Base-by-base conservation (phyloP, 2,888 invertebrate genomes). In the Diloba caeruleocephala region DNA sequence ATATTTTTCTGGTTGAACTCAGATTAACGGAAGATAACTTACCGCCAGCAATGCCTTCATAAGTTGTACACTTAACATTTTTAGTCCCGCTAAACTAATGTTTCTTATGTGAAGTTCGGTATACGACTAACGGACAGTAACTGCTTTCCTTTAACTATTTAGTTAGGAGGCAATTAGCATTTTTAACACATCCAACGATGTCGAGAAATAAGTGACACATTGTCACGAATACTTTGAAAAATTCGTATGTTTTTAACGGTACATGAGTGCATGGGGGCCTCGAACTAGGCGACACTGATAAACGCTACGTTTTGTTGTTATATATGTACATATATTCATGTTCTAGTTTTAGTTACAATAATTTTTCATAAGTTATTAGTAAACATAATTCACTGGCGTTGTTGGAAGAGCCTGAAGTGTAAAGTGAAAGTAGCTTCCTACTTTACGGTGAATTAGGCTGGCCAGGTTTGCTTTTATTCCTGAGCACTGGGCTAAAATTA, bases 151-250 rank as follows among this genome's bases (percentile, higher is more conserved):
- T 72, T 57, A 72, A 77, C 76, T 50, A 61, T 76, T 62, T 74
- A 76, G 78, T 78, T 82, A 74, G 63, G 72, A 73, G 69, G 53
- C 80, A 87, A 87, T 91, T 90, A 90, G 82, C 34, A 33, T 79
- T 79, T 83, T 90, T 90, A 85, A 83, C 89, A 89, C 86, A 82
- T 88, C 61, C 21, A 43, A 54, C 56, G 68, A 68, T 72, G 64
- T 62, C 72, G 76, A 79, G 82, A 87, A 87, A 85, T 80, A 81
- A 78, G 84, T 81, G 73, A 68, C 83, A 79, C 74, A 77, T 74
- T 81, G 84, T 82, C 78, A 84, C 76, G 59, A 64, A 68, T 80
- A 77, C 65, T 48, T 36, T 32, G 57, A 46, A 52, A 61, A 68
- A 58, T 19, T 54, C 39, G 48, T 61, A 51, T 67, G 50, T 48